Evolutionary conservation across 2,113 vertebrate genomes (phyloP), one percentile per base, ranked within the genome.

Genomic region (Fregata magnificens): DNA sequence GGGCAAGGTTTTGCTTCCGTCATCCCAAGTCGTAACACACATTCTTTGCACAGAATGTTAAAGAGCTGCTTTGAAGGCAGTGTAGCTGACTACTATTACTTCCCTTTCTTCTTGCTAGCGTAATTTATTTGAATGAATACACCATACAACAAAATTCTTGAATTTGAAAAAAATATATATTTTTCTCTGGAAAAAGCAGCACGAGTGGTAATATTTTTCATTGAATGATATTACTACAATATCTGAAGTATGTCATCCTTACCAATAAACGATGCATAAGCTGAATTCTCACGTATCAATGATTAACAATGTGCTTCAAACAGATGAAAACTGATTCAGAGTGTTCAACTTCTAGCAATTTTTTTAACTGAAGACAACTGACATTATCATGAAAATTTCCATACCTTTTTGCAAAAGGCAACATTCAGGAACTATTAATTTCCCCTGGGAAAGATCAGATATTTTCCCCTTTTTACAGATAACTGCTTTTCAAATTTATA

Each of bases 251-350:
- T 58, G 16, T 56, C 36, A 59, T 80, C 16, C 25, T 92, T 56
- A 34, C 40, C 65, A 87, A 42, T 72, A n/a, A 89, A 40, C 15
- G 15, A 91, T 13, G 13, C 40, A 56, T 62, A 87, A 79, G 50
- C 52, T 72, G 26, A 42, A 70, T 90, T 96, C 32, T 85, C 13
- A n/a, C 83, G 47, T 95, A 83, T 47, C 36, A 56, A 70, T 70
- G 88, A 95, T 96, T 94, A 96, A 93, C 45, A 42, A 13, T 28
- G 56, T 36, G 74, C 58, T 93, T 93, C 73, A 96, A 84, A 95
- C 17, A 83, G 81, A 81, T 77, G 63, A 84, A 96, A 96, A 92
- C 47, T 56, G 2, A 55, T 92, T 71, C 13, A 71, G 56, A 66
- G 31, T 93, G n/a, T 61, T 86, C 61, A 80, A 16, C 20, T 74